Conservation (phyloP, 2,888 invertebrate species). For the Mesorhabditis spiculigera region DNA sequence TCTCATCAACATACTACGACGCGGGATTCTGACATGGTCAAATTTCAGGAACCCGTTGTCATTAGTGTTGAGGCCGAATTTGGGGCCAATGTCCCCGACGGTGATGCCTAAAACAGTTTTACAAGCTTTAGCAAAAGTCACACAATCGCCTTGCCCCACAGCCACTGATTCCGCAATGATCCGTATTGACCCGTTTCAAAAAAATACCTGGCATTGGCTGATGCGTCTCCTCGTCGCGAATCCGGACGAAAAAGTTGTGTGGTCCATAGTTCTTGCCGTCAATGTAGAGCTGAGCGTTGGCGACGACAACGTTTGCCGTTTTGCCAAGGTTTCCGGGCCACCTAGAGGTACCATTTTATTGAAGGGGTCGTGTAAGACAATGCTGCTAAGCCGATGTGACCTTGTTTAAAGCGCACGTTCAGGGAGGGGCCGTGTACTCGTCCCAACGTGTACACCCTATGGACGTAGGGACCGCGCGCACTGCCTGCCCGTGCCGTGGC, state of each 20-base stretch:
- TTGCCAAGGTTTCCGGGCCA: slow-evolving; percentile 95
- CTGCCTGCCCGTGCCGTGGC: too few species aligned
- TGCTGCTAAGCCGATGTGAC: not conserved
- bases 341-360: not conserved
- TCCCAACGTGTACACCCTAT: too few species aligned
- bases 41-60: slow-evolving; percentile 91
- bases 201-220: slow-evolving; percentile 64
- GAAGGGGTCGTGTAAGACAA: not conserved
- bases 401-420: too few species aligned
- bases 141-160: slow-evolving; percentile 9
- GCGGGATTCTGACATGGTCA: slow-evolving; percentile 79
- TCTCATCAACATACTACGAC: slow-evolving; percentile 89
- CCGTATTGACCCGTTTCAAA: too few species aligned
- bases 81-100: slow-evolving; percentile 89
- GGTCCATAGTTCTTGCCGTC: slow-evolving; percentile 80
- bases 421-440: too few species aligned
- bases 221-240: slow-evolving; percentile 64
- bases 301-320: slow-evolving; percentile 83
- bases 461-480: too few species aligned
- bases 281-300: slow-evolving; percentile 84
- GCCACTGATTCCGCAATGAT: too few species aligned
- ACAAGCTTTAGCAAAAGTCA: not conserved
- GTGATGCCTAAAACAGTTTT: slow-evolving; percentile 68
- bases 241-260: slow-evolving; percentile 86
- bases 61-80: slow-evolving; percentile 72